A percentile compares a stretch with the other conserved stretches of the same genome.
These are phyloP conservation scores for Pedetes capensis DNA, from an alignment of 2,113 vertebrate species.

Conservation along the genomic window DNA sequence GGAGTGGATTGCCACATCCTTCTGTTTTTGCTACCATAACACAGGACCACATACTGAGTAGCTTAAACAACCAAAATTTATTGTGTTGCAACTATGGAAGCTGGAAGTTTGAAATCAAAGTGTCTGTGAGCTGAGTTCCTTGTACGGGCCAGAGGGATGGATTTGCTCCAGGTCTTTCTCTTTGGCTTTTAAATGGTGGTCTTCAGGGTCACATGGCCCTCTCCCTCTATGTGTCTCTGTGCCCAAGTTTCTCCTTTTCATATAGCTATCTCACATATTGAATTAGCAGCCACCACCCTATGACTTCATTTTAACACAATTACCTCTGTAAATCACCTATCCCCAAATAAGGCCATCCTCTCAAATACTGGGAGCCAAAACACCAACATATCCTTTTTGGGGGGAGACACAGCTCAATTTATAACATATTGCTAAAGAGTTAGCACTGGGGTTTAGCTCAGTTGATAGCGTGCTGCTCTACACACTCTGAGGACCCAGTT, in stretches of 20 bases:
- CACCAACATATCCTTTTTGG: not conserved
- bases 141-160: not conserved
- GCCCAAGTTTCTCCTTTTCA: not conserved
- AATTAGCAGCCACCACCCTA: not conserved
- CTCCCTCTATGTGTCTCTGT: not conserved
- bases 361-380: not conserved
- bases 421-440: not conserved
- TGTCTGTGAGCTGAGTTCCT: not conserved
- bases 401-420: not conserved
- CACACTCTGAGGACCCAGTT: too few species aligned
- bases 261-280: not conserved
- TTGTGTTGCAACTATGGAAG: not conserved
- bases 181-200: too few species aligned
- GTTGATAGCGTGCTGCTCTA: too few species aligned
- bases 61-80: not conserved
- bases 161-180: not conserved
- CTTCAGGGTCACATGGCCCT: not conserved
- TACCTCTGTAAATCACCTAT: not conserved
- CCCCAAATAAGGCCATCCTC: not conserved
- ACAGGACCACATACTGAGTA: not conserved
- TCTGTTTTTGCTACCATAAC: not conserved
- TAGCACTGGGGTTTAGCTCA: too few species aligned
- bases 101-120: not conserved
- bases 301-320: not conserved
- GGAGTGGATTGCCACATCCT: too few species aligned